phyloP scores from a whole-genome alignment of 2,113 vertebrate species.

The Sorex fumeus region DNA sequence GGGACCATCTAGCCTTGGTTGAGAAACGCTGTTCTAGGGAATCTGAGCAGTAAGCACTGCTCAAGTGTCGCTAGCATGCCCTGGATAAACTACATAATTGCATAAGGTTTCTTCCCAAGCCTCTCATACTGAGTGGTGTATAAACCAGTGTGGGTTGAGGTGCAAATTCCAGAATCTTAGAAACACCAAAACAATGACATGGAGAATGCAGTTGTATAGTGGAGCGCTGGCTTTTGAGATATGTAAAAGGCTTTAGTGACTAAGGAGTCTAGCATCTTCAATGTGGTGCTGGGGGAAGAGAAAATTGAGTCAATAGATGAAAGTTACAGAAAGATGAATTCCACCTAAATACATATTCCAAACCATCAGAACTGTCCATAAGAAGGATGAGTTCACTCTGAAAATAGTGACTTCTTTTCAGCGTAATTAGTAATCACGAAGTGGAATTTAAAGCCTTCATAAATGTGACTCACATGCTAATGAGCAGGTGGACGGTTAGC shows the following conservation, averaged over 20 bases:
- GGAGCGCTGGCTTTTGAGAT: neutral
- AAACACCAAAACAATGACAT: neutral
- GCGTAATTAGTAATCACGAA: constrained; percentile 30
- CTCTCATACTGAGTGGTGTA: neutral
- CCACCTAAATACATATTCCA: neutral
- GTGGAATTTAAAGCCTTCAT: constrained; percentile 39
- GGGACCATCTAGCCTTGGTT: too few species aligned
- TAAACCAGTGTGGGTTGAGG: neutral
- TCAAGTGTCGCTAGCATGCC: neutral
- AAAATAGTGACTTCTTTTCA: neutral
- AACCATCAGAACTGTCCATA: neutral
- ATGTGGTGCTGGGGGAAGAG: neutral
- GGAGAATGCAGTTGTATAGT: neutral
- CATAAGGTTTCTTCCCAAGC: neutral
- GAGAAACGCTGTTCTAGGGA: too few species aligned
- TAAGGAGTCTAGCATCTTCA: neutral
- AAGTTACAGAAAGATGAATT: neutral
- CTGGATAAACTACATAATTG: neutral
- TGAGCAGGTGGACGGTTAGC: neutral
- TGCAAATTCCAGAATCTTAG: neutral
- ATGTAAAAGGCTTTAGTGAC: neutral
- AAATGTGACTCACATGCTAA: neutral
- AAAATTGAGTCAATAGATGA: neutral
- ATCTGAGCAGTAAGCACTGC: neutral
- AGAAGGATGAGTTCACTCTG: constrained; percentile 32